Evolutionary conservation across 1,140 invertebrate genomes (phyloP), one percentile per base, ranked within the genome.

Genomic region (Drosophila tani): DNA sequence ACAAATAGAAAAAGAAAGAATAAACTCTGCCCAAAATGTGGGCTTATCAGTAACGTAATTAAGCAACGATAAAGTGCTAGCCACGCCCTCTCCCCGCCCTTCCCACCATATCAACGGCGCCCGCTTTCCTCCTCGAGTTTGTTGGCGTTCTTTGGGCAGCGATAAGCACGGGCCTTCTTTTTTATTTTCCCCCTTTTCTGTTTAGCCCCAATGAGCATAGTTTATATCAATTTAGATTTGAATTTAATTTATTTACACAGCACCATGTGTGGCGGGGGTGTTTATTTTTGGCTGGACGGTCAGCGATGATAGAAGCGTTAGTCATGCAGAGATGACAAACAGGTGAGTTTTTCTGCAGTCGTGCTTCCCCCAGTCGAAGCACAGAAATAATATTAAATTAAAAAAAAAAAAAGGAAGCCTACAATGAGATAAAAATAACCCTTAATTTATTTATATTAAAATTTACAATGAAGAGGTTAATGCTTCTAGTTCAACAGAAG

Each of bases 181-280:
- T 59, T 19, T 43, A 38, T 38, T 56, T 40, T 55, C 14, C 19
- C 53, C 32, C 51, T 69, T 51, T 43, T 55, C 47, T 58, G 66
- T 50, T 60, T 56, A 65, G 64, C 73, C 65, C 46, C 50, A 81
- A 77, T 77, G 74, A 40, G 49, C 50, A 53, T 75, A 79, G 63
- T 64, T 84, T 62, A 90, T 88, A 90, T 84, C 84, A 88, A 90
- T 88, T 88, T 90, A 81, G 84, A 90, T 88, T 88, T 84, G 81
- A 88, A 90, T 88, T 88, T 90, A 88, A 88, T 88, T 88, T 88
- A 88, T 88, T 88, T 88, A 88, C 84, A 79, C 69, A 81, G 81
- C 49, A 59, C 59, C 82, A 77, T 78, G 57, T 67, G 59, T 67
- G 74, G 59, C 29, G 62, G 15, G 58, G 46, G 57, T 77, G 80